A percentile compares a stretch with the other conserved stretches of the same genome.
Evolutionary conservation across 1,140 invertebrate genomes (phyloP).

Genomic region (Epicauta chinensis): DNA sequence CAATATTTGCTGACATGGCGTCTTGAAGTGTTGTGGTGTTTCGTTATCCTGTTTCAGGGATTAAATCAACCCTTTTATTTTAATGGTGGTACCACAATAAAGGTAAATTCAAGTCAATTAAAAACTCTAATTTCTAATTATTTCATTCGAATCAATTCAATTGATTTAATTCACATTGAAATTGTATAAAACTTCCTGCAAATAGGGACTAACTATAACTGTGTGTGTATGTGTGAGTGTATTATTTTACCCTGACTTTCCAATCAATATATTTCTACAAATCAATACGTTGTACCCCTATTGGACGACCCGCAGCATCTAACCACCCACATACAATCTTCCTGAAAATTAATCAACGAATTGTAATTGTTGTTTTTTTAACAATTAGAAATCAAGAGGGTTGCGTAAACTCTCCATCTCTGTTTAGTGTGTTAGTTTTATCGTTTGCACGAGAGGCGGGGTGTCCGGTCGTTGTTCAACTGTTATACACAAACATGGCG

Average conservation of each 20-base stretch:
- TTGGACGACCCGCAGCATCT: constrained; percentile 23
- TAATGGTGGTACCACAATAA: constrained; percentile 23
- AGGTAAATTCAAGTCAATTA: constrained; percentile 23
- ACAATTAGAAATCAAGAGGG: constrained; percentile 22
- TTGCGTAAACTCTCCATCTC: constrained; percentile 27
- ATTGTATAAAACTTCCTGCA: not conserved
- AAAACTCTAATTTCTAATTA: too few relatives aligned
- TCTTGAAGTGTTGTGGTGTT: constrained; percentile 41
- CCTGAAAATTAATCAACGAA: constrained; percentile 9
- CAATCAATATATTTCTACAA: constrained; percentile 40
- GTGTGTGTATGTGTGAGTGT: constrained; percentile 3
- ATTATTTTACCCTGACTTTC: constrained; percentile 31
- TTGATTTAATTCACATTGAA: not conserved
- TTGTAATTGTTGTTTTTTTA: constrained; percentile 1
- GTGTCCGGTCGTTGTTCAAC: constrained; percentile 13
- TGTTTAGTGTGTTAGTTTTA: too few relatives aligned
- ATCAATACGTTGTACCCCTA: constrained; percentile 35
- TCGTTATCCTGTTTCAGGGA: constrained; percentile 33
- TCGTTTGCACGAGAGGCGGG: constrained; percentile 30
- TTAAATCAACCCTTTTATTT: constrained; percentile 35
- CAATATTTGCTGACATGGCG: constrained; percentile 43
- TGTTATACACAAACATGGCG: constrained; percentile 33
- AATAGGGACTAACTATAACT: constrained; percentile 20
- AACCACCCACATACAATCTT: constrained; percentile 19
- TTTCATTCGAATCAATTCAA: not conserved